phyloP scores from a whole-genome alignment of 1,140 invertebrate genomes.

The Odontomachus brunneus region DNA sequence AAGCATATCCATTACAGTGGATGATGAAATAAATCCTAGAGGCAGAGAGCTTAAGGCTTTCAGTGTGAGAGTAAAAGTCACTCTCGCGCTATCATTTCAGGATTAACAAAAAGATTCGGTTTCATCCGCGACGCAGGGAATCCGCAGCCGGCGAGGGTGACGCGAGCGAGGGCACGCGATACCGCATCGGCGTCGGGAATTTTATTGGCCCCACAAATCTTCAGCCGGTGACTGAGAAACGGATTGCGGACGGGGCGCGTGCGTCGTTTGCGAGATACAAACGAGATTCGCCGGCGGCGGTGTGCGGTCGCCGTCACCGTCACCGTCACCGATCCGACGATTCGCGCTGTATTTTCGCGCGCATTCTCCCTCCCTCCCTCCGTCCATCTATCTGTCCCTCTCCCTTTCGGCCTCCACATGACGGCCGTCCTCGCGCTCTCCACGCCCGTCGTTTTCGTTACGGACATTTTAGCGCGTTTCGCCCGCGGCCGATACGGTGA shows the following conservation, averaged over 20 bases:
- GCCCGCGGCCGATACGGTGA: conserved; percentile 50
- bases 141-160: not conserved
- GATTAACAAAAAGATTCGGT: not conserved
- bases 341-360: conserved; percentile 14
- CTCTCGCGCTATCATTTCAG: too few species aligned
- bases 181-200: not conserved
- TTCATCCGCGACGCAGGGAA: not conserved
- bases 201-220: conserved; percentile 47
- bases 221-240: conserved; percentile 17
- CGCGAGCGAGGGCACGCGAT: not conserved
- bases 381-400: not conserved
- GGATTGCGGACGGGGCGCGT: conserved; percentile 14
- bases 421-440: not conserved
- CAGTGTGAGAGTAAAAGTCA: too few species aligned
- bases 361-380: not conserved
- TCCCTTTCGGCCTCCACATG: not conserved
- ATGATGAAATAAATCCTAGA: too few species aligned
- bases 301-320: not conserved
- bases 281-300: conserved; percentile 31
- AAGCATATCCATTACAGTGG: too few species aligned
- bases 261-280: conserved; percentile 16
- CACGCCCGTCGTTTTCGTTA: conserved; percentile 15
- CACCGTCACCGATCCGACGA: not conserved
- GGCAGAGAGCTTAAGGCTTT: too few species aligned
- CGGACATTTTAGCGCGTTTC: conserved; percentile 33